Evolutionary conservation across 2,888 invertebrate genomes (phyloP).

Genomic region (Amphiduros pacificus): DNA sequence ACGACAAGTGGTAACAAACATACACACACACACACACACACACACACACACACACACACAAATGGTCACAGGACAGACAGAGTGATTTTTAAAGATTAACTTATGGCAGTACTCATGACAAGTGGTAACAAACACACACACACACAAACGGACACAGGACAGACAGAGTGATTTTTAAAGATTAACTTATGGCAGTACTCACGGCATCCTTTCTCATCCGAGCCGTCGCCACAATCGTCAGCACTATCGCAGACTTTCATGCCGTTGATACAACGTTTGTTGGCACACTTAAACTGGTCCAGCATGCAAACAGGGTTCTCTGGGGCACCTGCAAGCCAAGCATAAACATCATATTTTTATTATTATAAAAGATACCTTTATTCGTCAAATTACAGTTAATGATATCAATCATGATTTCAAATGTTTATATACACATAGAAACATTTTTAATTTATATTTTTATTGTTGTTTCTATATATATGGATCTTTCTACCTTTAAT

Average conservation of each 20-base stretch:
- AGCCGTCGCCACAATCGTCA: slow-evolving; percentile 51
- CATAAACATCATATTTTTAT: neutral
- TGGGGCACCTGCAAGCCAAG: neutral
- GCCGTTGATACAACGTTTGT: slow-evolving; percentile 59
- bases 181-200: slow-evolving; percentile 57
- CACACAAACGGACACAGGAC: too few relatives aligned
- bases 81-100: too few relatives aligned
- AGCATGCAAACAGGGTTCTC: slow-evolving; percentile 25
- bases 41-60: too few relatives aligned
- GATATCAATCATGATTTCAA: neutral
- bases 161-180: too few relatives aligned
- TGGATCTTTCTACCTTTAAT: neutral
- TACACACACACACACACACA: too few relatives aligned
- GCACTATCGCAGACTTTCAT: slow-evolving; percentile 46
- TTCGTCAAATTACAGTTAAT: too few relatives aligned
- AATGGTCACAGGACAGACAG: too few relatives aligned
- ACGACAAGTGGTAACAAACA: too few relatives aligned
- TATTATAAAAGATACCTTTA: neutral
- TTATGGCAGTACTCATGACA: too few relatives aligned
- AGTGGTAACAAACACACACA: too few relatives aligned
- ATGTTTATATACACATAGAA: neutral
- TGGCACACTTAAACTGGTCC: slow-evolving; percentile 86
- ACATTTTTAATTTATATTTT: neutral
- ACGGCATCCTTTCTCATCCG: slow-evolving; percentile 73
- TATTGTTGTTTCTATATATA: neutral